A percentile compares a stretch with the other conserved stretches of the same genome.
phyloP scores from a whole-genome alignment of 30 jellyfish, hydroid and myxozoan genomes.

The Turritopsis dohrnii region DNA sequence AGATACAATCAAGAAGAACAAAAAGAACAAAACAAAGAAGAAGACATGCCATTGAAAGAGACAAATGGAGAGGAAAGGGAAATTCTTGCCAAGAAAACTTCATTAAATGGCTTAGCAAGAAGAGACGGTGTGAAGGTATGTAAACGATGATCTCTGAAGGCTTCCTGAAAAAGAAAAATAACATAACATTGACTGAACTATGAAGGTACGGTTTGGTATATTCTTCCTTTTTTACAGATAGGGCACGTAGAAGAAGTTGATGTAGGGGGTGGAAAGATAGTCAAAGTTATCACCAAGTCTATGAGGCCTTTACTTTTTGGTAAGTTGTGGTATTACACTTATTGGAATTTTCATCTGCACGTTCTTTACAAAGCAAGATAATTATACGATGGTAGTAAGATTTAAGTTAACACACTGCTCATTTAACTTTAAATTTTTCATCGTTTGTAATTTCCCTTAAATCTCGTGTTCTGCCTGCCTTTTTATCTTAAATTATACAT shows the following conservation, averaged over 20 bases:
- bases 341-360: too few species aligned
- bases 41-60: background rate
- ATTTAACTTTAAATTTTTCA: too few species aligned
- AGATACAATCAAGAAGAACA: background rate
- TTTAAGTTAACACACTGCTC: too few species aligned
- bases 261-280: slow-evolving; percentile 78
- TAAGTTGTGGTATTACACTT: slow-evolving; percentile 21
- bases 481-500: too few species aligned
- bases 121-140: slow-evolving; percentile 34
- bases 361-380: too few species aligned
- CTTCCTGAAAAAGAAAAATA: too few species aligned
- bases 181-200: background rate
- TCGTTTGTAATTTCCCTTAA: too few species aligned
- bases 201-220: background rate
- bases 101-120: slow-evolving; percentile 18
- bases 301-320: slow-evolving; percentile 82
- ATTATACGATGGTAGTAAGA: too few species aligned
- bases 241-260: slow-evolving; percentile 81
- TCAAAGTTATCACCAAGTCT: slow-evolving; percentile 79
- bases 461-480: too few species aligned
- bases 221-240: slow-evolving; percentile 27
- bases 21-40: background rate
- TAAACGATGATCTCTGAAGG: too few species aligned
- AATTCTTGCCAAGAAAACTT: background rate
- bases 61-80: background rate